phyloP scores from a whole-genome alignment of 2,113 vertebrate species.

The Bambusicola thoracicus region DNA sequence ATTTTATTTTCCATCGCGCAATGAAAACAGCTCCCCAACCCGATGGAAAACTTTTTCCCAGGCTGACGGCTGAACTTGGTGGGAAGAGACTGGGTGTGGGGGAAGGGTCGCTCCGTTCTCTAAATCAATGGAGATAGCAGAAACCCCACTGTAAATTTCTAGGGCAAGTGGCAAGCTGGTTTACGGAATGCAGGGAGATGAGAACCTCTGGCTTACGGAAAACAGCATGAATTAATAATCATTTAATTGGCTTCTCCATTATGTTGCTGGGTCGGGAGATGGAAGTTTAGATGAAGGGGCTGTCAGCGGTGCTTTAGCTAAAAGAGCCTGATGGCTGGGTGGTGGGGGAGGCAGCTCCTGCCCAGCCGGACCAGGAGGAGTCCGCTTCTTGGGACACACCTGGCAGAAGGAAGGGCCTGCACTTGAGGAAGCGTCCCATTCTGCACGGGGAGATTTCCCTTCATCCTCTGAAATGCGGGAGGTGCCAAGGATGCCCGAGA shows the following conservation, averaged over 20 bases:
- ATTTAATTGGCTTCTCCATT: slow-evolving; percentile 94
- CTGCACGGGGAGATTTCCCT: not conserved
- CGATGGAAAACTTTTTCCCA: not conserved
- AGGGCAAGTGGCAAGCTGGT: slow-evolving; percentile 87
- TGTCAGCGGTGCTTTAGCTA: slow-evolving; percentile 82
- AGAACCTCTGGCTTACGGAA: slow-evolving; percentile 95
- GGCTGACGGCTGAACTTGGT: not conserved
- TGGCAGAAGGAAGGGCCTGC: not conserved
- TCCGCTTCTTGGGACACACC: not conserved
- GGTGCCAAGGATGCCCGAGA: not conserved
- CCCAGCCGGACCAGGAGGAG: not conserved
- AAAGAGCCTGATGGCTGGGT: slow-evolving; percentile 67
- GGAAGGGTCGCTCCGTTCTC: not conserved
- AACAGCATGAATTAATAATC: slow-evolving; percentile 99
- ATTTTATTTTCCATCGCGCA: not conserved
- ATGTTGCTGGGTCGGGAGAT: slow-evolving; percentile 84
- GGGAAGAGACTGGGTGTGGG: not conserved
- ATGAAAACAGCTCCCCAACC: not conserved
- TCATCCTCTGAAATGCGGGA: not conserved
- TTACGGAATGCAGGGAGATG: slow-evolving; percentile 92
- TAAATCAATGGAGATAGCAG: slow-evolving; percentile 61
- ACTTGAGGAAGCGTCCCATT: not conserved
- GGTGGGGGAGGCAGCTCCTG: not conserved
- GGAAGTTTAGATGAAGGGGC: slow-evolving; percentile 82
- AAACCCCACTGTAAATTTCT: slow-evolving; percentile 78